Conservation (phyloP, 2,888 invertebrate genomes). For the Perdita meconis region DNA sequence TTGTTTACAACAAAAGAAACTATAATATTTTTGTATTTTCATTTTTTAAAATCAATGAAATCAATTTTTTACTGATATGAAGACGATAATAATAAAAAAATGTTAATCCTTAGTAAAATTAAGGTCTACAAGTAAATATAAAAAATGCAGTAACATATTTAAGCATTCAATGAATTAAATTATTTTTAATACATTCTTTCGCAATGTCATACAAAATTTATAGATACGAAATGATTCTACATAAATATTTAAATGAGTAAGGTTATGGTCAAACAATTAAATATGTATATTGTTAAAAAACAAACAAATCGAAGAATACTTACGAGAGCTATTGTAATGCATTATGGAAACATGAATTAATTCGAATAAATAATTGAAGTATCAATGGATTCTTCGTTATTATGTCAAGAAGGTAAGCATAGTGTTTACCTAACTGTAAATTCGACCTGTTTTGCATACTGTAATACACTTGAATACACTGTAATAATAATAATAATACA, state of each 20-base stretch:
- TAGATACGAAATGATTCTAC: conserved; percentile 9
- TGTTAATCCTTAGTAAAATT: background rate
- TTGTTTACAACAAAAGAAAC: too few species aligned
- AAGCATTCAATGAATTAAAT: background rate
- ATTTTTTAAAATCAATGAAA: too few species aligned
- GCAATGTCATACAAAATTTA: background rate
- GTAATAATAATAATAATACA: too few species aligned
- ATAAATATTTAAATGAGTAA: conserved; percentile 6
- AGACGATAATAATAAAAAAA: background rate
- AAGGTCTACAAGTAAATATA: background rate
- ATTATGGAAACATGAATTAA: conserved; percentile 27
- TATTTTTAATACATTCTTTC: background rate
- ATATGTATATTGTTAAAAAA: conserved; percentile 21
- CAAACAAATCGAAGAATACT: conserved; percentile 20
- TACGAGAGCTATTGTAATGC: conserved; percentile 53
- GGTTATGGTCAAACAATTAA: conserved; percentile 37
- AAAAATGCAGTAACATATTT: background rate
- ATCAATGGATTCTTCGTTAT: background rate
- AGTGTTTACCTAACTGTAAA: conserved; percentile 53
- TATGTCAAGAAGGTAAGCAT: conserved; percentile 2
- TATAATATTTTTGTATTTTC: too few species aligned
- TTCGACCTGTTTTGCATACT: conserved; percentile 18
- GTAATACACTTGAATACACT: conserved; percentile 7
- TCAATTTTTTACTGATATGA: background rate
- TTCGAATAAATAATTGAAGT: background rate